A percentile compares a stretch with the other conserved stretches of the same genome.
These are phyloP conservation scores for Muntiacus reevesi DNA, from an alignment of 2,113 vertebrate species.

Conservation along the genomic window DNA sequence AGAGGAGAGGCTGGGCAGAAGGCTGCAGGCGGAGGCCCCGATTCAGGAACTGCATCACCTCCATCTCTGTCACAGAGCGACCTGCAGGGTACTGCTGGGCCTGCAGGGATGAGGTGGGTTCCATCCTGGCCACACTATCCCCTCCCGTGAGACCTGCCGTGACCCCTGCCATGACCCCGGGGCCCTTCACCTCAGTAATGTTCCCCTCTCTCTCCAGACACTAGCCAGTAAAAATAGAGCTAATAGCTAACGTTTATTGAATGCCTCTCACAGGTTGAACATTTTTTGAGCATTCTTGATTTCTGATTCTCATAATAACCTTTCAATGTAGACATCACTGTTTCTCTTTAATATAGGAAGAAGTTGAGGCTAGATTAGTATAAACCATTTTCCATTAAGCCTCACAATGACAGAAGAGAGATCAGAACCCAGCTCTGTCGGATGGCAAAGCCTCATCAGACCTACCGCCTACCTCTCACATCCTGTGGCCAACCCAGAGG, in stretches of 20 bases:
- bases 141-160: neutral
- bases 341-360: neutral
- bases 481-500: neutral
- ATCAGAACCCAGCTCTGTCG: neutral
- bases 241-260: neutral
- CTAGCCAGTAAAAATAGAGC: neutral
- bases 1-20: conserved; percentile 79
- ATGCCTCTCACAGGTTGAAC: neutral
- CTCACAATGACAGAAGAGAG: neutral
- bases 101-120: conserved; percentile 60
- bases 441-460: neutral
- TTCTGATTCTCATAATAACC: neutral
- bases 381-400: neutral
- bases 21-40: neutral
- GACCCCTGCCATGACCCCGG: neutral
- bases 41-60: conserved; percentile 87
- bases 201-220: neutral
- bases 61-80: conserved; percentile 91
- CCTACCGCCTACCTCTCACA: neutral
- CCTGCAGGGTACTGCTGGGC: conserved; percentile 80
- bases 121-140: neutral
- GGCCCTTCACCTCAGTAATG: neutral
- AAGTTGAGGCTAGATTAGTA: neutral
- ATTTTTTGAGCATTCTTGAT: neutral
- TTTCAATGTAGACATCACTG: neutral